A percentile compares a stretch with the other conserved stretches of the same genome.
Conservation (phyloP, 2,797 vertebrate genomes). For the Hyperoplus immaculatus region DNA sequence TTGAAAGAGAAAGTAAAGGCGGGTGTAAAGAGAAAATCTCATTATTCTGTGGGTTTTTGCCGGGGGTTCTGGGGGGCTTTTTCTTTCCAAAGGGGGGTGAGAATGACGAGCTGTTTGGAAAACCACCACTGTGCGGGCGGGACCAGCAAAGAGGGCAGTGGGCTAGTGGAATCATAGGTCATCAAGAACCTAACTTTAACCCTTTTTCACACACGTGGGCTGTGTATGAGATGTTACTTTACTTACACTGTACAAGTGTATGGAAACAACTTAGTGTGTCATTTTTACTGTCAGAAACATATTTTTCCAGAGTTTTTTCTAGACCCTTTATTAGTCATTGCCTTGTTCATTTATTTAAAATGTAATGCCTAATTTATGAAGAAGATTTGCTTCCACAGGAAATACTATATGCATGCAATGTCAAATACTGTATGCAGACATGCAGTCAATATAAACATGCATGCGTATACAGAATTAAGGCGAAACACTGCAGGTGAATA, state of each 20-base stretch:
- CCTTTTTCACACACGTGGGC: not conserved
- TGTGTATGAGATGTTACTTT: not conserved
- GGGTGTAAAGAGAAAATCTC: constrained; percentile 16
- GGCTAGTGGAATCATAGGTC: constrained; percentile 7
- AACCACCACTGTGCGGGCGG: constrained; percentile 39
- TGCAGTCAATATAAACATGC: not conserved
- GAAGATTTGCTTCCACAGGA: not conserved
- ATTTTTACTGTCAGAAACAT: not conserved
- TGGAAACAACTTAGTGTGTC: not conserved
- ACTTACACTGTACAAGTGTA: not conserved
- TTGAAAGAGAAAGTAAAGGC: constrained; percentile 63
- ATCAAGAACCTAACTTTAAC: not conserved
- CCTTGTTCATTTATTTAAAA: not conserved
- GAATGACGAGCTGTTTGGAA: constrained; percentile 44
- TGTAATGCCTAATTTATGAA: not conserved
- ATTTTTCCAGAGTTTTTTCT: not conserved
- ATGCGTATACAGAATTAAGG: not conserved
- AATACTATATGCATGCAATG: not conserved
- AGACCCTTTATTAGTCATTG: not conserved
- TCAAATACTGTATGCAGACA: no score
- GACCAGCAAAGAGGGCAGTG: not conserved
- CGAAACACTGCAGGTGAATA: no score
- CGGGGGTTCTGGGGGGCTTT: constrained; percentile 29
- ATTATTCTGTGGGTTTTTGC: constrained; percentile 23
- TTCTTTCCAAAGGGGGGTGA: constrained; percentile 47